phyloP scores from a whole-genome alignment of 2,888 invertebrate genomes.

The Scaeva pyrastri region DNA sequence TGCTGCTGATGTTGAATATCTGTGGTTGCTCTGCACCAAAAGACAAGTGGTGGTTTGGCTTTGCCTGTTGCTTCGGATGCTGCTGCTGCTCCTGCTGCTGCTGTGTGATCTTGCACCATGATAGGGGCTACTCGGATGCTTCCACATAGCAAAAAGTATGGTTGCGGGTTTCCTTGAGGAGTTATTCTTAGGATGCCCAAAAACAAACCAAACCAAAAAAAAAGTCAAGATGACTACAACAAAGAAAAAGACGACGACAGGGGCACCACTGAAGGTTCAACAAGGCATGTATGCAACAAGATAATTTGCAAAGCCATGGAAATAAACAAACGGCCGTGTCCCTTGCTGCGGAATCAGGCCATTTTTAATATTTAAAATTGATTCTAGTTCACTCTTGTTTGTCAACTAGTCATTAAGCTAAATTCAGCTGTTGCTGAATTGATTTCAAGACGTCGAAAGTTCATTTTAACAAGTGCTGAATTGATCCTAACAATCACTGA shows the following conservation, averaged over 20 bases:
- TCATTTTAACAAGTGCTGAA: too few relatives aligned
- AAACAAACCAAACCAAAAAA: constrained; percentile 1
- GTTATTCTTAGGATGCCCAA: not conserved
- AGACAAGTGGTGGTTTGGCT: constrained; percentile 38
- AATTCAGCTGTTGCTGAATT: too few relatives aligned
- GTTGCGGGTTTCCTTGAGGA: constrained; percentile 17
- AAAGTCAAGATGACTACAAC: constrained; percentile 4
- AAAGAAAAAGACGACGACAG: constrained; percentile 23
- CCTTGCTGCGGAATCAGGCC: not conserved
- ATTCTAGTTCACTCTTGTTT: too few relatives aligned
- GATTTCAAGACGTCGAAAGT: too few relatives aligned
- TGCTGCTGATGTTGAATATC: constrained; percentile 11
- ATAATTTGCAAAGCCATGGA: constrained; percentile 66
- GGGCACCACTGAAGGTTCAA: constrained; percentile 70
- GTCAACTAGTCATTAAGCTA: too few relatives aligned
- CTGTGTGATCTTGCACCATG: constrained; percentile 69
- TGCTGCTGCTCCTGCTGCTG: constrained; percentile 43
- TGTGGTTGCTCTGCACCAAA: constrained; percentile 7
- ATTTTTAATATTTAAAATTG: not conserved
- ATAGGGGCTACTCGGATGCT: constrained; percentile 43
- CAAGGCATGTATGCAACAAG: constrained; percentile 72
- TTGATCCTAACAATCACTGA: too few relatives aligned
- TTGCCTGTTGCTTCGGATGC: constrained; percentile 41
- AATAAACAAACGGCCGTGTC: constrained; percentile 16
- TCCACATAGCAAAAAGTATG: constrained; percentile 20